Evolutionary conservation across 2,797 vertebrate species (phyloP).

Genomic region (Xiphophorus birchmanni): DNA sequence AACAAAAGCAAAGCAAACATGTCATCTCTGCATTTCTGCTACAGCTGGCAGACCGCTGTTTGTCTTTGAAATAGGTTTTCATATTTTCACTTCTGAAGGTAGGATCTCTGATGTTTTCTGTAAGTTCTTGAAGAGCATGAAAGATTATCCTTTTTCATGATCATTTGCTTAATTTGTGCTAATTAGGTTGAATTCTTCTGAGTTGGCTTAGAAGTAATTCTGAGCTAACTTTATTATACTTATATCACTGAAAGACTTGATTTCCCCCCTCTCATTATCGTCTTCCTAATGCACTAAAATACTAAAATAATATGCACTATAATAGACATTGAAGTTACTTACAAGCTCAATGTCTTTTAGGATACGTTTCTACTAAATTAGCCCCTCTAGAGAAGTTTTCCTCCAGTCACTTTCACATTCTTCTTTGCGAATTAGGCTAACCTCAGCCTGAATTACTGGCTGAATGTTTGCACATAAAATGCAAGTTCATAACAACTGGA

Average conservation of each 20-base stretch:
- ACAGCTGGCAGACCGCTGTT: neutral
- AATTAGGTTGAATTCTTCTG: neutral
- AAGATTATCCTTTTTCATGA: neutral
- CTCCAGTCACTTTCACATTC: neutral
- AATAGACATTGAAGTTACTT: too few species aligned
- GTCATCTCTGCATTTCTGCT: constrained; percentile 22
- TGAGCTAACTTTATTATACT: neutral
- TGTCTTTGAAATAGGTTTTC: neutral
- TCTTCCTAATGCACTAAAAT: neutral
- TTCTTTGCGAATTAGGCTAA: neutral
- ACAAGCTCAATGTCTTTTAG: too few species aligned
- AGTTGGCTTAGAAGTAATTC: neutral
- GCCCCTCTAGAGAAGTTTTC: too few species aligned
- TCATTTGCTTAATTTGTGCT: neutral
- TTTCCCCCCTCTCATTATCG: too few species aligned
- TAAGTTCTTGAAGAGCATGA: neutral
- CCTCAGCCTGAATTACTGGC: too few species aligned
- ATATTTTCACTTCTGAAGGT: neutral
- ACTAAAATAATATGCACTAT: too few species aligned
- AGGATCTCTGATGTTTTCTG: neutral
- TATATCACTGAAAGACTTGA: neutral
- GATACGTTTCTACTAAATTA: too few species aligned
- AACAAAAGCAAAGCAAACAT: constrained; percentile 26
- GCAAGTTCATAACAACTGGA: too few species aligned
- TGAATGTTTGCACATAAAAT: too few species aligned